Evolutionary conservation across 2,113 vertebrate species (phyloP), one percentile per base, ranked within the genome.

Genomic region (Thermophis baileyi): DNA sequence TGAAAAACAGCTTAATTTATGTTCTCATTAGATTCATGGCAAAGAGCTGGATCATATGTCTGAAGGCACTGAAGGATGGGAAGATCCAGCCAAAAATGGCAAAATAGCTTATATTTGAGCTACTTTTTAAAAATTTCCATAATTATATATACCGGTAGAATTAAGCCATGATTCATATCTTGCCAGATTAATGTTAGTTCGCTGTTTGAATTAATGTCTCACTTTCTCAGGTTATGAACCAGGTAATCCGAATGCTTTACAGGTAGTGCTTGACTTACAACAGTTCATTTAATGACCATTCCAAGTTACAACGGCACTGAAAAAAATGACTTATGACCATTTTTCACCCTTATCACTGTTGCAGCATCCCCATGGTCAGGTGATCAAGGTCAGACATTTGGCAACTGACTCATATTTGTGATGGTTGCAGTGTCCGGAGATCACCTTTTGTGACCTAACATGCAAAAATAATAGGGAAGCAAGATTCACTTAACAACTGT

Each of bases 1-100:
- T 96, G 95, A 96, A 96, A 97, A 96, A 96, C 96, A 94, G 94
- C 94, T 97, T 96, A 95, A 96, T 97, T 96, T 97, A 95, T 96
- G 94, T 94, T 96, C 96, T 96, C 93, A 91, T 92, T 96, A 93
- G 94, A 96, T 97, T 96, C 95, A 93, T 95, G 94, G 94, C 96
- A 97, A 96, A 95, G 95, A 96, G 95, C 92, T 94, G 94, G 92
- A 95, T 94, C 92, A 90, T 96, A 96, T 95, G 95, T 95, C 95
- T 96, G 96, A 93, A 93, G 27, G 88, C 96, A 95, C 96, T 93
- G 95, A 97, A 97, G 87, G 96, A 95, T 96, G 92, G 95, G 97
- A 96, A 96, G 95, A 94, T 94, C 94, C 93, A 87, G 91, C 93
- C 96, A 91, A 53, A 96, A 94, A 93, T 93, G 95, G 92, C 88